Evolutionary conservation across 2,113 vertebrate species (phyloP), one percentile per base, ranked within the genome.

Genomic region (Poeciliopsis prolifica): DNA sequence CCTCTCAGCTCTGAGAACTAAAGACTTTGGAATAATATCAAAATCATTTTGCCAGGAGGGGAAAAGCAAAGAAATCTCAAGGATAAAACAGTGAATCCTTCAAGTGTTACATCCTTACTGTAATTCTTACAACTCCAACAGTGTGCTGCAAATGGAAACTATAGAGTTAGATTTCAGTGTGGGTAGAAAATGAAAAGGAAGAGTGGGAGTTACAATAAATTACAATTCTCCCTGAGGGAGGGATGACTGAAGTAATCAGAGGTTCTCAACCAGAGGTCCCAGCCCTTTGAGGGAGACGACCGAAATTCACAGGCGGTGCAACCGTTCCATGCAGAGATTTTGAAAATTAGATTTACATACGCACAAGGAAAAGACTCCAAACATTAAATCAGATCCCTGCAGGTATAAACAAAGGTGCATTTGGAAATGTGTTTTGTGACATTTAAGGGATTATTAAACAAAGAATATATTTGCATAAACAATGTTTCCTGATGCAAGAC

Each of bases 31-130:
- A 70, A n/a, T 28, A 4, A 4, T 26, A 28, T 26, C 48, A 26
- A 61, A 68, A 61, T n/a, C 12, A 35, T 28, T 5, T n/a, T 40
- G 31, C 69, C 35, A 28, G 54, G 19, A 60, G 54, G 69, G 13
- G n/a, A 71, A 37, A 40, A 61, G 51, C 22, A 54, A 33, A 33
- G 29, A 60, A 70, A 37, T 61, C 24, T 70, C 69, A 61, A 61
- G 58, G 24, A 71, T 71, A 35, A 61, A 37, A 37, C 17, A 37
- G n/a, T 14, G 24, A 61, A 71, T 37, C 17, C 51, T 70, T 17
- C 29, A 3, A 72, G 70, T 60, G 0, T 62, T 12, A 22, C 70
- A 24, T 62, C 33, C 17, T 61, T 22, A 29, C 58, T n/a, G 69
- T 54, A 33, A 33, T 11, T 42, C 33, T 40, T 22, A 71, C 58